Evolutionary conservation across 2,113 vertebrate genomes (phyloP), one percentile per base, ranked within the genome.

Genomic region (Zosterops pallidus): DNA sequence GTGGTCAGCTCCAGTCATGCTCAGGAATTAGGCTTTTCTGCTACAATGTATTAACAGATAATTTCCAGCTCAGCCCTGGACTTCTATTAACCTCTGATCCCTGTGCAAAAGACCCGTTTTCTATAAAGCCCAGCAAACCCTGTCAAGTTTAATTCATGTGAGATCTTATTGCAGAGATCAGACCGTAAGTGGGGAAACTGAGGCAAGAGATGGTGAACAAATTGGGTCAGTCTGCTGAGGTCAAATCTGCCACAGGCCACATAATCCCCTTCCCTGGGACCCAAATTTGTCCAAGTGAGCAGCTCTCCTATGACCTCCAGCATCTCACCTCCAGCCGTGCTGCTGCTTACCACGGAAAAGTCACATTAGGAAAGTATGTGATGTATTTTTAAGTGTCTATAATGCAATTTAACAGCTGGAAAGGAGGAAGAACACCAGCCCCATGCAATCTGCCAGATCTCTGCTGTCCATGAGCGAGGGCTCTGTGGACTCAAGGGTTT

Each of bases 351-450:
- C 87, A 90, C 1, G 16, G 87, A 92, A 89, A 72, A 92, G 95
- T 65, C 91, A n/a, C 90, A 75, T 94, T 95, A 91, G 95, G 96
- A 97, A 96, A 94, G 75, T 91, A 92, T 92, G 95, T 14, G 33
- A 74, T 94, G 91, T 95, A 94, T 96, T 97, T 96, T 95, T 90
- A 97, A 96, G 84, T 68, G 76, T 52, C 94, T 65, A 29, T 92
- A 95, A 94, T 95, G 90, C 82, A 90, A 80, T 95, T 96, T 90
- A 96, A 85, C 94, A 96, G 88, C 94, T 96, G 93, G 95, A 91
- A 91, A 55, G 56, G 62, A 90, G 93, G 83, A 95, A 62, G 72
- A 52, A 67, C 33, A 60, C 93, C 88, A 95, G 39, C 50, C 59
- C 86, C 55, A 2, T 33, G 80, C 76, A 71, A 67, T 22, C 92